These are phyloP conservation scores for Chloebia gouldiae DNA, from an alignment of 2,113 vertebrate genomes.

Conservation along the genomic window DNA sequence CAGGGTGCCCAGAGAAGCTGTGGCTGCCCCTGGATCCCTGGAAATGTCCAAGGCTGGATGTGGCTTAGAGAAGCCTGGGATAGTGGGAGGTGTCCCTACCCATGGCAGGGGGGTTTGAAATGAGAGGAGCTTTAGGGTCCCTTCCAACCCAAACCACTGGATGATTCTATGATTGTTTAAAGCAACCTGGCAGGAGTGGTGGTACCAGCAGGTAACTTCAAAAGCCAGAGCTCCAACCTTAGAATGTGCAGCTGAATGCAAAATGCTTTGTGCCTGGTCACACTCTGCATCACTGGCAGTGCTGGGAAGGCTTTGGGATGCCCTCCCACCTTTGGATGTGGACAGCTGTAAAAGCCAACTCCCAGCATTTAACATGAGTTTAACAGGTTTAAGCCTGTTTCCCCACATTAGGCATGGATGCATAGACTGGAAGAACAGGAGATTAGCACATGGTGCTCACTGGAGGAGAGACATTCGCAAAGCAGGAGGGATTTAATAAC, in stretches of 20 bases:
- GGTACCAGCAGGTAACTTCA: background rate
- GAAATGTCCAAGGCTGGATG: background rate
- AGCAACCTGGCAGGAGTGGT: background rate
- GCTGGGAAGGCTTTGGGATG: background rate
- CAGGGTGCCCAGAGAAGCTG: background rate
- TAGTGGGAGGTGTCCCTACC: background rate
- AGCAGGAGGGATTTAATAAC: conserved; percentile 4
- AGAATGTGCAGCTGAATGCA: background rate
- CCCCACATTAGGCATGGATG: conserved; percentile 52
- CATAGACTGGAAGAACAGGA: conserved; percentile 47
- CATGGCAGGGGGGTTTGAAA: background rate
- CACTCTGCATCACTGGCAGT: rapidly evolving
- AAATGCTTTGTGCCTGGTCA: background rate
- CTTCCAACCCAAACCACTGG: background rate
- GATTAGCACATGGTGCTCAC: conserved; percentile 34
- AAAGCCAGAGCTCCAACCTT: background rate
- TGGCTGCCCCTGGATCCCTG: background rate
- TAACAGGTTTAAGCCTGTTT: conserved; percentile 59
- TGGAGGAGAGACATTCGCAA: background rate
- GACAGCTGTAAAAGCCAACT: background rate
- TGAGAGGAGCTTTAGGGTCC: background rate
- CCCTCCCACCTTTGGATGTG: background rate
- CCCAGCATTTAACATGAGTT: conserved; percentile 18
- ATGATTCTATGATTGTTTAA: background rate
- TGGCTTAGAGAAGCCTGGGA: background rate